Evolutionary conservation across 2,797 vertebrate species (phyloP), one percentile per base, ranked within the genome.

Genomic region (Enoplosus armatus): DNA sequence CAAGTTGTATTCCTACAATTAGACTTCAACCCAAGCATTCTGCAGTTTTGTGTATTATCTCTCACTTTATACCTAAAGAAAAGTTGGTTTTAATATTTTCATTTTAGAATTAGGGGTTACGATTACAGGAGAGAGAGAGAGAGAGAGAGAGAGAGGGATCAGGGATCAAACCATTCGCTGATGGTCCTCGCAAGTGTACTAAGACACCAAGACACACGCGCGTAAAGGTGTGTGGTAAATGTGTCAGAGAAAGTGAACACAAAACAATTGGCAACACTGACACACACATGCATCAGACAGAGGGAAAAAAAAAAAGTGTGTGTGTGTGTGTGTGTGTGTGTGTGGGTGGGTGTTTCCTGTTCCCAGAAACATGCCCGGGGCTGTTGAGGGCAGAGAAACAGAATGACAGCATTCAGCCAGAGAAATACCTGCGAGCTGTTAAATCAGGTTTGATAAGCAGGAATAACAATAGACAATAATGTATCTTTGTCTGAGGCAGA

Each of bases 401-500:
- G 90, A 94, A 90, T 92, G 91, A 88, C 92, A 90, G 88, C 86
- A 86, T 90, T 93, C 65, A 94, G 75, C 58, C 68, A 78, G 71
- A 88, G 77, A 92, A 90, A 95, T 94, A 94, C 93, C 93, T 92
- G 85, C 70, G 86, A 92, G 89, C 92, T 91, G 89, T 94, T 93
- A 86, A 93, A 95, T 94, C 95, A 94, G 92, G 94, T 95, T 93
- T 90, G 93, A 95, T 95, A 84, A 90, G 84, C 60, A 89, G 86
- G 69, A 88, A 88, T 84, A 93, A 95, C 91, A 95, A 95, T 91
- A 92, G 90, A 95, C 94, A 94, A 95, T 94, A 94, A 94, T 82
- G 89, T 64, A 78, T 93, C 94, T 95, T 95, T 95, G 94, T 96
- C 74, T 88, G 72, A 85, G 74, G 67, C 65, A 64, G 70, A 62